Base-by-base conservation (phyloP, 2,113 vertebrate genomes). In the Lota lota region DNA sequence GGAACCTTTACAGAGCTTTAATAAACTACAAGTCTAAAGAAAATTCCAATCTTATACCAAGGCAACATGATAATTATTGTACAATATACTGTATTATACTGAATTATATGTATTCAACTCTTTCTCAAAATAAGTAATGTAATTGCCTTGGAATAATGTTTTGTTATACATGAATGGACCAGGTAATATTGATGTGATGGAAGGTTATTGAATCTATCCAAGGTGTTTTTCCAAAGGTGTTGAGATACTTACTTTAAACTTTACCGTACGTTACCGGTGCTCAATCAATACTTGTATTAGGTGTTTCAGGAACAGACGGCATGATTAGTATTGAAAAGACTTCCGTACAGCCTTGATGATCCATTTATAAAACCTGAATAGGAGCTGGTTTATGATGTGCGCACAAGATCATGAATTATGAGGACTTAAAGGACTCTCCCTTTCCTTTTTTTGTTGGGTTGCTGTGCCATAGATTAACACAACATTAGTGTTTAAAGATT, bases 401-500 rank as follows among this genome's bases (percentile, higher is more conserved):
- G n/a, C 50, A 56, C 58, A 28, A 62, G 56, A 22, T n/a, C 40
- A 40, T n/a, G 15, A 33, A n/a, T 59, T 71, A 70, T 66, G n/a
- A 70, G 50, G 60, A 20, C 63, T 67, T 72, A 33, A 21, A 56
- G 53, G 53, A 5, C 53, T 56, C 17, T 56, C 12, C 17, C 1
- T 18, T 14, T 56, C 53, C 5, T n/a, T 47, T 47, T 47, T 47
- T 47, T 47, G 40, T 47, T 14, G 40, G 2, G 40, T 47, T 14
- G 40, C 40, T 12, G 11, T 47, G 40, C 40, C 53, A n/a, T 56
- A 91, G 89, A 92, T 94, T 94, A 94, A 94, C 93, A 92, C 92
- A 89, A 88, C 85, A 84, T 91, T 91, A 89, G 90, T 92, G 94
- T 93, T 94, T 94, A 94, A 93, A 93, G 91, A 93, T 93, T 92